Conservation (phyloP, 2,888 invertebrate genomes). For the Mesoligia furuncula region DNA sequence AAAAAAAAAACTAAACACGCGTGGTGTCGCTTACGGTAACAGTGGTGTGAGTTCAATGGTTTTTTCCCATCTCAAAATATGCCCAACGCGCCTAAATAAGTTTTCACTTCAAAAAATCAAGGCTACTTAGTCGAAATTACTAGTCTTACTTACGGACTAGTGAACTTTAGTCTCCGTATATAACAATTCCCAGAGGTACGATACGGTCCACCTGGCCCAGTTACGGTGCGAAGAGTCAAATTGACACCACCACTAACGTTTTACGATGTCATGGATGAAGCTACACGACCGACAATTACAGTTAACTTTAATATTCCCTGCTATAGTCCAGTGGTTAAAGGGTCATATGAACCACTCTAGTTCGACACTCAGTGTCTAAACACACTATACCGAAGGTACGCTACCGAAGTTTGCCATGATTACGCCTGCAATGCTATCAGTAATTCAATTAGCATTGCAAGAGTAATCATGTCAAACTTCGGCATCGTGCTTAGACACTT, state of each 20-base stretch:
- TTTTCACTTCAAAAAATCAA: background rate
- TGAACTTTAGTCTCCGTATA: conserved; percentile 16
- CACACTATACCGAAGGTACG: too few relatives aligned
- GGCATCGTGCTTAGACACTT: background rate
- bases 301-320: conserved; percentile 54
- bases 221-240: conserved; percentile 50
- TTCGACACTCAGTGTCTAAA: background rate
- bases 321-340: conserved; percentile 20
- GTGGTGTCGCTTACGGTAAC: too few relatives aligned
- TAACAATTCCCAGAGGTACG: conserved; percentile 33
- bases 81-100: too few relatives aligned
- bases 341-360: conserved; percentile 1
- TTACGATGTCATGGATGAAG: conserved; percentile 59
- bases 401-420: too few relatives aligned
- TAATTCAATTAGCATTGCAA: too few relatives aligned
- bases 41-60: too few relatives aligned
- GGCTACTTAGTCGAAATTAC: background rate
- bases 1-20: too few relatives aligned
- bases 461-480: too few relatives aligned
- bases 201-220: conserved; percentile 25
- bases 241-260: conserved; percentile 59
- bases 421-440: too few relatives aligned
- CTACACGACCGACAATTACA: conserved; percentile 56
- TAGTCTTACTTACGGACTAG: background rate
- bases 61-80: too few relatives aligned